Percentiles rank a stretch among this genome's conserved stretches.
Conservation (phyloP, 2,888 invertebrate species). For the Eledone cirrhosa region DNA sequence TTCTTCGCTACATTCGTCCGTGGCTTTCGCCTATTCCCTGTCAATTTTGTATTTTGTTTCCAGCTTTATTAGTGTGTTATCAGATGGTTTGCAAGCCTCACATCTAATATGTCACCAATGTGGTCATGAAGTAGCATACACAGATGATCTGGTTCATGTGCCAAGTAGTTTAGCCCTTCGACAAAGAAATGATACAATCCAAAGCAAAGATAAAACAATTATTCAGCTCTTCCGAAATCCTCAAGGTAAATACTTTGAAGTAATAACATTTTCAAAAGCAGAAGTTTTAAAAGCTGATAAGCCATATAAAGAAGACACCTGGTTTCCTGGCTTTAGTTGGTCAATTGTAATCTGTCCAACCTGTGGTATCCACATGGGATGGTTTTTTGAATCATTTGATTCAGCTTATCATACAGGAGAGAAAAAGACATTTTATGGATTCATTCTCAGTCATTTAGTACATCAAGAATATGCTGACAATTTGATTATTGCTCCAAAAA, state of each 20-base stretch:
- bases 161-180: slow-evolving; percentile 50
- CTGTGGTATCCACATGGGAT: slow-evolving; percentile 74
- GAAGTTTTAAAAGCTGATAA: too few relatives aligned
- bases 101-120: slow-evolving; percentile 58
- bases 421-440: slow-evolving; percentile 43
- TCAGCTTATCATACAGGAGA: background rate
- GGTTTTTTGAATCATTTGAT: slow-evolving; percentile 45
- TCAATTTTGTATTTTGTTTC: slow-evolving; percentile 3
- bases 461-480: slow-evolving; percentile 51
- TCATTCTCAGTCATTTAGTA: slow-evolving; percentile 50
- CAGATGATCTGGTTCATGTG: slow-evolving; percentile 41
- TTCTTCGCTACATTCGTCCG: background rate
- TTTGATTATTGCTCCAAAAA: too few relatives aligned
- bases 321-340: slow-evolving; percentile 77
- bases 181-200: slow-evolving; percentile 58
- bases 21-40: slow-evolving; percentile 26
- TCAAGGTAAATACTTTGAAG: too few relatives aligned
- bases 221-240: slow-evolving; percentile 62
- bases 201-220: slow-evolving; percentile 45
- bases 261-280: too few relatives aligned
- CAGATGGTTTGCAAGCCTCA: slow-evolving; percentile 40
- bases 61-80: slow-evolving; percentile 21
- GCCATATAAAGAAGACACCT: slow-evolving; percentile 70
- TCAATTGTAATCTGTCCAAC: slow-evolving; percentile 73
- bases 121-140: slow-evolving; percentile 40